Percentiles rank a stretch among this genome's conserved stretches.
These are phyloP conservation scores for Neodiprion lecontei DNA, from an alignment of 1,140 invertebrate genomes.

Conservation along the genomic window DNA sequence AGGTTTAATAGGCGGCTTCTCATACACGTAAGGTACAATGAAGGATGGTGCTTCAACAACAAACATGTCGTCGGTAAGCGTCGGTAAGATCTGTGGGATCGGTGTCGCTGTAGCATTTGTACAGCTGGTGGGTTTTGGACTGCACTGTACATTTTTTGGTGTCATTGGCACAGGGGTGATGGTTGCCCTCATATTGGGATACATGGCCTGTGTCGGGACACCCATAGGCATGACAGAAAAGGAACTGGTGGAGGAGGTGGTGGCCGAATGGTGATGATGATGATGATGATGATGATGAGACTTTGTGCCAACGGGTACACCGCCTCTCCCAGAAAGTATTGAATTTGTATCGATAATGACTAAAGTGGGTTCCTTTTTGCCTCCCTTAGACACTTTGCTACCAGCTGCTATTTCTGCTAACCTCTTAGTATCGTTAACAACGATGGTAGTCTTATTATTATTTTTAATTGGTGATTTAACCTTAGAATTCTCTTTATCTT, in stretches of 20 bases:
- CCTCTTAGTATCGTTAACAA: slow-evolving; percentile 77
- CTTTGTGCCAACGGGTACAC: slow-evolving; percentile 62
- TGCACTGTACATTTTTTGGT: slow-evolving; percentile 41
- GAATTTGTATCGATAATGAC: slow-evolving; percentile 83
- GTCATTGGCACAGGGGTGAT: slow-evolving; percentile 66
- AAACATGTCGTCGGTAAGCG: slow-evolving; percentile 88
- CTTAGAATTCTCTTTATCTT: slow-evolving; percentile 57
- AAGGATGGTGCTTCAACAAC: slow-evolving; percentile 90
- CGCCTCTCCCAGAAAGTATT: slow-evolving; percentile 70
- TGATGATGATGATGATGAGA: slow-evolving; percentile 30
- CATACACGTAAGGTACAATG: slow-evolving; percentile 92
- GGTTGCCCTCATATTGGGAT: slow-evolving; percentile 67
- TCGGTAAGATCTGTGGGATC: slow-evolving; percentile 70
- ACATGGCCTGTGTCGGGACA: slow-evolving; percentile 66
- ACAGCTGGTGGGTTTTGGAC: slow-evolving; percentile 42
- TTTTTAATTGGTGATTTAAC: slow-evolving; percentile 55
- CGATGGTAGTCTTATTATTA: slow-evolving; percentile 67
- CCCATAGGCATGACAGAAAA: slow-evolving; percentile 62
- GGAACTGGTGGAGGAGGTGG: slow-evolving; percentile 45
- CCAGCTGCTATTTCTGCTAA: slow-evolving; percentile 73
- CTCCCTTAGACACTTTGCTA: slow-evolving; percentile 61
- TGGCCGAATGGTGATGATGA: slow-evolving; percentile 36
- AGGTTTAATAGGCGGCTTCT: slow-evolving; percentile 81
- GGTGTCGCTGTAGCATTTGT: slow-evolving; percentile 56
- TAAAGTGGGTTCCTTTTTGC: slow-evolving; percentile 77